These are phyloP conservation scores for Pectinophora gossypiella DNA, from an alignment of 1,140 invertebrate genomes.

Conservation along the genomic window DNA sequence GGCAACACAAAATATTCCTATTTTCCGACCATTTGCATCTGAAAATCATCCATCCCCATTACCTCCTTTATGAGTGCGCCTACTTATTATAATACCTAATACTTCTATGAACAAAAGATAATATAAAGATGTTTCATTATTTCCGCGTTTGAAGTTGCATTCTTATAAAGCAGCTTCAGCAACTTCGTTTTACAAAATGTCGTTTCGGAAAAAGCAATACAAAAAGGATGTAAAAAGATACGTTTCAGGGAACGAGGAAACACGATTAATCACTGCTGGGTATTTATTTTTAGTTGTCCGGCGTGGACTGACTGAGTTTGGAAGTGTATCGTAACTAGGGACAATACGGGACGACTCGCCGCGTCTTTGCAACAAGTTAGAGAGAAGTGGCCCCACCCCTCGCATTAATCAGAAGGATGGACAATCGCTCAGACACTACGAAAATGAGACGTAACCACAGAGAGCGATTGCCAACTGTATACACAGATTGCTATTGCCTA, in stretches of 20 bases:
- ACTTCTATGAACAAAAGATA: too few relatives aligned
- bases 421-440: slow-evolving; percentile 18
- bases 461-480: too few relatives aligned
- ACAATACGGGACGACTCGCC: slow-evolving; percentile 30
- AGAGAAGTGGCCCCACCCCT: slow-evolving; percentile 32
- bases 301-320: slow-evolving; percentile 25
- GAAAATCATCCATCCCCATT: slow-evolving; percentile 33
- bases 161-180: too few relatives aligned
- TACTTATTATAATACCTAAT: slow-evolving; percentile 12
- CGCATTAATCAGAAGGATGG: slow-evolving; percentile 56
- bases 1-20: slow-evolving; percentile 32
- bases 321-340: slow-evolving; percentile 36
- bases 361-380: slow-evolving; percentile 51
- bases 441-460: slow-evolving; percentile 11
- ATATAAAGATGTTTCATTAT: too few relatives aligned
- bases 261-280: slow-evolving; percentile 19
- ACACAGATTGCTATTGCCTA: too few relatives aligned
- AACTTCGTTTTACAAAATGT: neutral
- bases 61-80: slow-evolving; percentile 25
- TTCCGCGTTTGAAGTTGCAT: neutral
- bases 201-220: neutral
- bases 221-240: slow-evolving; percentile 1
- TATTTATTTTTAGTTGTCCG: slow-evolving; percentile 19
- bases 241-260: slow-evolving; percentile 7
- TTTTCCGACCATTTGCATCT: slow-evolving; percentile 29